These are phyloP conservation scores for Sarotherodon lohbergeri DNA, from an alignment of 2,113 vertebrate species.

Conservation along the genomic window DNA sequence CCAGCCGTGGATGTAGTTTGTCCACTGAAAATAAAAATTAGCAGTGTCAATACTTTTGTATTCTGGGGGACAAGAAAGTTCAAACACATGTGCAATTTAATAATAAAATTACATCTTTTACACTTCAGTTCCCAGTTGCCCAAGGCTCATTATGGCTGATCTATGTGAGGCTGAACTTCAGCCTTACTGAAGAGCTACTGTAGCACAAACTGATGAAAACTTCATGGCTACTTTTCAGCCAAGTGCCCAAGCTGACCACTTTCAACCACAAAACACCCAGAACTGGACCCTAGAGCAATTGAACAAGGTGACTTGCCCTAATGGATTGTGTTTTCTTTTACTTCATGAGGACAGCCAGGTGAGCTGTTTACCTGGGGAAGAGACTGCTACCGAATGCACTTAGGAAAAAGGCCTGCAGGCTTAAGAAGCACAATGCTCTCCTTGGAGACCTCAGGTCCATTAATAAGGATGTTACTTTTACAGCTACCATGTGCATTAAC, in stretches of 20 bases:
- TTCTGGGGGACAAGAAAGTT: not conserved
- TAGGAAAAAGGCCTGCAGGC: not conserved
- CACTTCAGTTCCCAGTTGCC: not conserved
- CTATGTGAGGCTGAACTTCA: not conserved
- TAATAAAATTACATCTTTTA: not conserved
- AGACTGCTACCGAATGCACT: not conserved
- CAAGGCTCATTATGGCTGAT: not conserved
- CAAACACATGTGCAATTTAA: not conserved
- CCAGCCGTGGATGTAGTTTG: conserved; percentile 99
- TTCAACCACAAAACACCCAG: not conserved
- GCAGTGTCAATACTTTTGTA: not conserved
- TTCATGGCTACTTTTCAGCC: not conserved
- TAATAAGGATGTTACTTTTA: not conserved
- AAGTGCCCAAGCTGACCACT: not conserved
- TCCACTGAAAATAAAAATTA: conserved; percentile 81
- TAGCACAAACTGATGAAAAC: not conserved
- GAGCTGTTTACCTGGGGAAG: not conserved
- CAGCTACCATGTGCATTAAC: not conserved
- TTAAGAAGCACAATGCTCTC: not conserved
- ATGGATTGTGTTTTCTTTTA: not conserved
- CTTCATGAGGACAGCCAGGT: not conserved
- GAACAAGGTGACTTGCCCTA: not conserved
- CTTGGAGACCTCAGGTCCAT: not conserved
- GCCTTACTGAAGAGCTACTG: not conserved
- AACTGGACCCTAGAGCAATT: not conserved